These are phyloP conservation scores for Pseudochaenichthys georgianus DNA, from an alignment of 2,797 vertebrate genomes.

Conservation along the genomic window DNA sequence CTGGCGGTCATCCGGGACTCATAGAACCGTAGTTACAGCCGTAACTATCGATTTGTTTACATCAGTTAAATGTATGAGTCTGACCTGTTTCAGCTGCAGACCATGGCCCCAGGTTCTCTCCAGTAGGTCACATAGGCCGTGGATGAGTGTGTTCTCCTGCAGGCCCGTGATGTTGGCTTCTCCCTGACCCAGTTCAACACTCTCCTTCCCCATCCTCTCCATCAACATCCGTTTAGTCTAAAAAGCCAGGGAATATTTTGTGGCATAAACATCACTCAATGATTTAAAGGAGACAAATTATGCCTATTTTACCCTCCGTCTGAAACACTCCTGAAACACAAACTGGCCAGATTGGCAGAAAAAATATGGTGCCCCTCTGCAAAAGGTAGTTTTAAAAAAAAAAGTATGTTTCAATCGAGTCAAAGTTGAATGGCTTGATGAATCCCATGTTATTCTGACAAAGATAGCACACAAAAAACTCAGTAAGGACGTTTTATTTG, in stretches of 20 bases:
- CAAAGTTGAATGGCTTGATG: too few species aligned
- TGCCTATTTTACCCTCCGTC: too few species aligned
- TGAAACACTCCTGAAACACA: too few species aligned
- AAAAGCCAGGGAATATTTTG: conserved; percentile 10
- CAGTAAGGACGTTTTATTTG: too few species aligned
- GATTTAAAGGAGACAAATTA: background rate
- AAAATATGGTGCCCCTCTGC: too few species aligned
- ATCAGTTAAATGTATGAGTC: conserved; percentile 18
- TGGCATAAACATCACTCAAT: background rate
- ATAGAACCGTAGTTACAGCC: too few species aligned
- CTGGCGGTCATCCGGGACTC: too few species aligned
- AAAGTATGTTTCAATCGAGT: too few species aligned
- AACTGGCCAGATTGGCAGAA: too few species aligned
- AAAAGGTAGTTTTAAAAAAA: too few species aligned
- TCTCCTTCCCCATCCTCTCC: conserved; percentile 97
- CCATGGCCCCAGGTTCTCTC: conserved; percentile 99
- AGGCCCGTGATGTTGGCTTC: conserved; percentile 95
- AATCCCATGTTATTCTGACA: too few species aligned
- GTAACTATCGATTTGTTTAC: conserved; percentile 1
- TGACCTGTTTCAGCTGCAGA: conserved; percentile 96
- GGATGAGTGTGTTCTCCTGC: conserved; percentile 96
- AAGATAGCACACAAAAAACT: too few species aligned
- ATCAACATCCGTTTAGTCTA: conserved; percentile 98
- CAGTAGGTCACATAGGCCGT: conserved; percentile 95
- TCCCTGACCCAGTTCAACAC: conserved; percentile 93